These are phyloP conservation scores for Alcis repandata DNA, from an alignment of 2,888 invertebrate genomes.

Conservation along the genomic window DNA sequence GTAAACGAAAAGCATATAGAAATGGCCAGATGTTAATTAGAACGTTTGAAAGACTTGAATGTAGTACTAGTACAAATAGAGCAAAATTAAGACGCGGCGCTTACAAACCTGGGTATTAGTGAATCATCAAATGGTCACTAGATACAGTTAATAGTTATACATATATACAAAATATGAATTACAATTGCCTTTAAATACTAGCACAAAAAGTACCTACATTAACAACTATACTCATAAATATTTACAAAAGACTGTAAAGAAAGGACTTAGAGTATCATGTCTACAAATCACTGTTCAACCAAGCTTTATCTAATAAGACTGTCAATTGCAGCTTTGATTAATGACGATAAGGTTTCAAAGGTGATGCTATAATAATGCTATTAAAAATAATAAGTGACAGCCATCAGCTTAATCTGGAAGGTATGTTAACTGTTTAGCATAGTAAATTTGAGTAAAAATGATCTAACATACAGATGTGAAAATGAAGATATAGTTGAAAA, in stretches of 20 bases:
- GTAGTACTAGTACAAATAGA: neutral
- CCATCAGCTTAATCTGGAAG: conserved; percentile 25
- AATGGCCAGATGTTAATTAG: neutral
- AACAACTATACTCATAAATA: conserved; percentile 10
- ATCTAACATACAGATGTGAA: conserved; percentile 19
- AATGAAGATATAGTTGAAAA: conserved; percentile 28
- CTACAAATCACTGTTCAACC: conserved; percentile 37
- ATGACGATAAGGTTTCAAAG: conserved; percentile 43
- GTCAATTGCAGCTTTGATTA: conserved; percentile 45
- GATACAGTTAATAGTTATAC: conserved; percentile 7
- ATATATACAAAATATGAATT: neutral
- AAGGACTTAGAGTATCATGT: conserved; percentile 35
- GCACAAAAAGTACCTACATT: conserved; percentile 12
- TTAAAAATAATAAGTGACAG: conserved; percentile 41
- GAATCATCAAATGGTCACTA: neutral
- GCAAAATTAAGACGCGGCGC: neutral
- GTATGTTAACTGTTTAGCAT: conserved; percentile 19
- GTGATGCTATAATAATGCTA: conserved; percentile 43
- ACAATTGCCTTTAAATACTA: conserved; percentile 15
- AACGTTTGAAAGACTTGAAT: neutral
- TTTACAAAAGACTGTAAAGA: conserved; percentile 34
- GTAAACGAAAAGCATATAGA: neutral
- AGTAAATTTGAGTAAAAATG: conserved; percentile 15
- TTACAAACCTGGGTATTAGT: neutral
- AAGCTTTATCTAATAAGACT: conserved; percentile 41